These are phyloP conservation scores for Empidonax alnorum DNA, from an alignment of 2,113 vertebrate genomes.

Conservation along the genomic window DNA sequence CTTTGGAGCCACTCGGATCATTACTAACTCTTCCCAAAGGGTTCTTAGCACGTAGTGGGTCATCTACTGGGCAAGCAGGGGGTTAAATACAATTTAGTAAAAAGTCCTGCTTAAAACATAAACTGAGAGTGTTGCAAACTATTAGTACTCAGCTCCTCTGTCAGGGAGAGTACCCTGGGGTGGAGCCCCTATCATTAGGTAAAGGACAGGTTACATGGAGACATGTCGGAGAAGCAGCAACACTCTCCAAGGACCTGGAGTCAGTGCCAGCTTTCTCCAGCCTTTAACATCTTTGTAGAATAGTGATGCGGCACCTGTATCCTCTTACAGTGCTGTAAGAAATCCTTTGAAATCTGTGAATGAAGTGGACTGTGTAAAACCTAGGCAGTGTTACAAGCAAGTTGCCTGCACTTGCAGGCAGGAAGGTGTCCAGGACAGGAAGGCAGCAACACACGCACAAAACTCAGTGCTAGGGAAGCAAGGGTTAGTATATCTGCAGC, in stretches of 20 bases:
- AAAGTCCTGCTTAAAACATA: background rate
- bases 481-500: background rate
- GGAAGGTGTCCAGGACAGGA: background rate
- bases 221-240: background rate
- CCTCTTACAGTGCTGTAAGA: background rate
- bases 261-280: background rate
- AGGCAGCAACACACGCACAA: fast-evolving
- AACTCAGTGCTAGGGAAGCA: background rate
- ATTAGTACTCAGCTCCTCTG: background rate
- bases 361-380: background rate
- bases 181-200: background rate
- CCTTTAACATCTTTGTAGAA: background rate
- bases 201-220: background rate
- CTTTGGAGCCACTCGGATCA: background rate
- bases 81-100: background rate
- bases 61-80: background rate
- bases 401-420: background rate
- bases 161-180: background rate
- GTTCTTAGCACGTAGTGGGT: background rate
- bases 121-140: background rate
- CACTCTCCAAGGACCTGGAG: background rate
- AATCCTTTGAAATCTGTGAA: background rate
- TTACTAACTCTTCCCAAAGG: fast-evolving
- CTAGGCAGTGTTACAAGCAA: background rate
- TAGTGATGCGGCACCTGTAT: background rate